Conservation (phyloP, 2,797 vertebrate genomes). For the Myotis planiceps region DNA sequence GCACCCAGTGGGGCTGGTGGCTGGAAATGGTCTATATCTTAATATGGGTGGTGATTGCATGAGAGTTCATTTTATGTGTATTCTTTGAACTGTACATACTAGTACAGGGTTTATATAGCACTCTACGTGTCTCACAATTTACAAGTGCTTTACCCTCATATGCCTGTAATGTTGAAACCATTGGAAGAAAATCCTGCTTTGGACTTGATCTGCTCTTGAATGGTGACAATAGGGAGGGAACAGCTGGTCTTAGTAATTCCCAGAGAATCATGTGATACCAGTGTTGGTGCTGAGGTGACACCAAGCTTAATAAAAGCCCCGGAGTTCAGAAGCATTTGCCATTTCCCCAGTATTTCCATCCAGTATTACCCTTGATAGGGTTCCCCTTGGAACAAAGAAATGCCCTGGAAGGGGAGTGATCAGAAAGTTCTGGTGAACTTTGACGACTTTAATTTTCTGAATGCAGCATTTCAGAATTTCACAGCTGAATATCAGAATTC, state of each 20-base stretch:
- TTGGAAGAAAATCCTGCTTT: background rate
- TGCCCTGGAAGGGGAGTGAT: background rate
- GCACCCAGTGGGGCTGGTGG: too few relatives aligned
- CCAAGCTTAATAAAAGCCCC: background rate
- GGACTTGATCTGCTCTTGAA: background rate
- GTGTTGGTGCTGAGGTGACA: background rate
- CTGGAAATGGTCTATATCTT: background rate
- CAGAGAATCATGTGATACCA: background rate
- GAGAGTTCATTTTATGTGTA: background rate
- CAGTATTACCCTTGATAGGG: background rate
- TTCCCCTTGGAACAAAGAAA: background rate
- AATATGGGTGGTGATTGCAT: background rate
- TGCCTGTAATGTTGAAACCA: background rate
- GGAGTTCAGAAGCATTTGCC: background rate
- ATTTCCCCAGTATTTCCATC: background rate
- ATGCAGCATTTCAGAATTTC: background rate
- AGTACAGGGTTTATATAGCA: background rate
- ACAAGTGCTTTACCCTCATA: background rate
- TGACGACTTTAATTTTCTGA: background rate
- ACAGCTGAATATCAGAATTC: background rate
- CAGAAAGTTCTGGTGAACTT: background rate
- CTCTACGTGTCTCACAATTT: background rate
- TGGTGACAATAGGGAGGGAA: background rate
- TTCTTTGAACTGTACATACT: background rate
- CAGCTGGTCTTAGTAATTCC: background rate